phyloP scores from a whole-genome alignment of 2,113 vertebrate genomes.

The Crotalus horridus region DNA sequence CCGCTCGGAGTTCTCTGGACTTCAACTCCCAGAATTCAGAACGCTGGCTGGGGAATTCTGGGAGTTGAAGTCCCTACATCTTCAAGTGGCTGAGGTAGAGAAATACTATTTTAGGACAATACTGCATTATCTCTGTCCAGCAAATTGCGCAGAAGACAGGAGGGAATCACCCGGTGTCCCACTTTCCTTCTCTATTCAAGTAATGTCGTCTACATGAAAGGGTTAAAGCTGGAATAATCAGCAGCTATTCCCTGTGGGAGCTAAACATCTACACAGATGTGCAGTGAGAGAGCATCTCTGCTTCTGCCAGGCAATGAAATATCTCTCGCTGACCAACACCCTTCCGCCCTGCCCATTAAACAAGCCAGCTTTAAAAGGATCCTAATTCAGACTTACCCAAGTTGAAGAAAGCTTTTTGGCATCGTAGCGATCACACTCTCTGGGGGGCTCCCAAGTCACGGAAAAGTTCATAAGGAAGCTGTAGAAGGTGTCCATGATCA shows the following conservation, averaged over 20 bases:
- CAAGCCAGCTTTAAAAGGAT: neutral
- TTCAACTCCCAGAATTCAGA: neutral
- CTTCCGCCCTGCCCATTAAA: neutral
- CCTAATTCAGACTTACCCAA: constrained; percentile 58
- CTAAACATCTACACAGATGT: too few relatives aligned
- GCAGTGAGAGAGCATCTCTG: neutral
- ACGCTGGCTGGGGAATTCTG: neutral
- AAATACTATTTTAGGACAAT: neutral
- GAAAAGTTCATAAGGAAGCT: constrained; percentile 52
- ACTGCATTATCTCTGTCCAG: neutral
- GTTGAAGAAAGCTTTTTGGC: constrained; percentile 49
- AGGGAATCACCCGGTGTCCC: neutral
- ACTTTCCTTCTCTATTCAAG: neutral
- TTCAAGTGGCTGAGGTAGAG: neutral
- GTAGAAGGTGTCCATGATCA: constrained; percentile 67
- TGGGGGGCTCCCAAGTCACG: constrained; percentile 47
- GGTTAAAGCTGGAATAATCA: too few relatives aligned
- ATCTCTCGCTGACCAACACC: neutral
- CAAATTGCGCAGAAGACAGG: neutral
- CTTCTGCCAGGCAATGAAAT: neutral
- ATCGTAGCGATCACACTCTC: constrained; percentile 41
- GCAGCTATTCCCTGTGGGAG: too few relatives aligned
- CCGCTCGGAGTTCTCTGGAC: neutral
- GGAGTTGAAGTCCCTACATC: neutral
- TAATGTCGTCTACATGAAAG: neutral